Percentiles rank a stretch among this genome's conserved stretches.
Conservation (phyloP, 2,888 invertebrate genomes). For the Drosophila histrio region DNA sequence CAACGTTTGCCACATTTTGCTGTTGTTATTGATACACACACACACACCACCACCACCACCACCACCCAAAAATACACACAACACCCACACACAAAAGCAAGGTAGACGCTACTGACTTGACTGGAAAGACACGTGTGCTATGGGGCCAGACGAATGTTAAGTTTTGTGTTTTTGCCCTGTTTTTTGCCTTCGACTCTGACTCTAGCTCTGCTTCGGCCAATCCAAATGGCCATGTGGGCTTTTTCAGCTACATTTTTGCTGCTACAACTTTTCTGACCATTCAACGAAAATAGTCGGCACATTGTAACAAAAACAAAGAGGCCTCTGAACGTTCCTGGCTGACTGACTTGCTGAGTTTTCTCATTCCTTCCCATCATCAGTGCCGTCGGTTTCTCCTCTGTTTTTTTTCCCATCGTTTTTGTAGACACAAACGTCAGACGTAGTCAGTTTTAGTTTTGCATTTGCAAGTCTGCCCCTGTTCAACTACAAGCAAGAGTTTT, state of each 20-base stretch:
- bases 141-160: constrained; percentile 40
- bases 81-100: constrained; percentile 31
- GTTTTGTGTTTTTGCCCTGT: constrained; percentile 35
- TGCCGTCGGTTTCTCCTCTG: constrained; percentile 6
- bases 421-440: constrained; percentile 43
- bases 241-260: constrained; percentile 46
- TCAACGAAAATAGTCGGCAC: constrained; percentile 68
- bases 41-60: not conserved
- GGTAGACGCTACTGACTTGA: constrained; percentile 18
- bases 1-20: constrained; percentile 49
- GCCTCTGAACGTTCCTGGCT: constrained; percentile 48
- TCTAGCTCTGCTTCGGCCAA: not conserved
- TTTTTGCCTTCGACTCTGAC: not conserved
- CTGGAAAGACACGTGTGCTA: constrained; percentile 36
- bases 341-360: constrained; percentile 71
- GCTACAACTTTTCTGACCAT: constrained; percentile 73
- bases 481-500: constrained; percentile 39
- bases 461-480: constrained; percentile 44
- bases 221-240: constrained; percentile 47
- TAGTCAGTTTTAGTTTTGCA: constrained; percentile 58
- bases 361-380: constrained; percentile 51
- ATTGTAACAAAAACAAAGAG: constrained; percentile 66
- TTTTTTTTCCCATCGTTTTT: constrained; percentile 4
- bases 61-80: constrained; percentile 4
- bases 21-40: constrained; percentile 53